A percentile compares a stretch with the other conserved stretches of the same genome.
Conservation (phyloP, 2,113 vertebrate genomes). For the Synchiropus splendidus region DNA sequence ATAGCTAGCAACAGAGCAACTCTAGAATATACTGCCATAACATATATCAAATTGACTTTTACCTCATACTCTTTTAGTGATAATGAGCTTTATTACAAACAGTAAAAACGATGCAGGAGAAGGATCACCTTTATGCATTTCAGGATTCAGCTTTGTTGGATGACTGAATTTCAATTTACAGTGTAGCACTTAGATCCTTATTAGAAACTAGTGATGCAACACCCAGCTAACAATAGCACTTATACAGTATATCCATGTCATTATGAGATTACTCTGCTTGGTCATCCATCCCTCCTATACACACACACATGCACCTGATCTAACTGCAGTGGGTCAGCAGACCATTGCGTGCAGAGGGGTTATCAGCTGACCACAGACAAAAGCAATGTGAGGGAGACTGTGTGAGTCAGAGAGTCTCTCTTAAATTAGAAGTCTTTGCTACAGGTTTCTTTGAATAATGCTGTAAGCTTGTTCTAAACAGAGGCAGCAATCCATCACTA, state of each 20-base stretch:
- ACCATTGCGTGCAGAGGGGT: slow-evolving; percentile 53
- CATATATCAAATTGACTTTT: too few relatives aligned
- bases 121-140: too few relatives aligned
- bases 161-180: slow-evolving; percentile 3
- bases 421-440: slow-evolving; percentile 14
- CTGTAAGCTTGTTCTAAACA: too few relatives aligned
- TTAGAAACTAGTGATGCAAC: neutral
- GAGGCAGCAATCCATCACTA: too few relatives aligned
- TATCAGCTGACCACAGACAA: slow-evolving; percentile 52
- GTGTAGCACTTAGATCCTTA: neutral
- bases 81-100: too few relatives aligned
- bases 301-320: slow-evolving; percentile 32
- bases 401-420: slow-evolving; percentile 1
- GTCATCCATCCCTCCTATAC: slow-evolving; percentile 13
- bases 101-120: too few relatives aligned
- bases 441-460: neutral
- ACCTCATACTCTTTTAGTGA: too few relatives aligned
- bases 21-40: too few relatives aligned
- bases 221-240: slow-evolving; percentile 1
- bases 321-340: slow-evolving; percentile 51
- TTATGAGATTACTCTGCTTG: slow-evolving; percentile 7
- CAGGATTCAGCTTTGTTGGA: too few relatives aligned
- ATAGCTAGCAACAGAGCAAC: too few relatives aligned
- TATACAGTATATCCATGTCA: slow-evolving; percentile 1
- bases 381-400: slow-evolving; percentile 14